phyloP scores from a whole-genome alignment of 2,888 invertebrate genomes.

The Theretra japonica region DNA sequence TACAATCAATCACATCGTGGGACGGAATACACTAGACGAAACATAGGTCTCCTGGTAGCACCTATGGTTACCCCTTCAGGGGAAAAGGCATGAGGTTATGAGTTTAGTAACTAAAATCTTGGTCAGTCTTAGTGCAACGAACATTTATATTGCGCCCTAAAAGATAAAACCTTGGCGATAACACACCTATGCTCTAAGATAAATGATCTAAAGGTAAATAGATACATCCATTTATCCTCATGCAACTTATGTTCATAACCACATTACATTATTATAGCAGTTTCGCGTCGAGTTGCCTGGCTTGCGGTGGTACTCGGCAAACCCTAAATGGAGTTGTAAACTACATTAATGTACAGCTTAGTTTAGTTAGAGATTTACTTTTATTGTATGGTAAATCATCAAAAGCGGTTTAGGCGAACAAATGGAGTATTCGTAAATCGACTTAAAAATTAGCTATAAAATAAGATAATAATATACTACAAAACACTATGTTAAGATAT shows the following conservation, averaged over 20 bases:
- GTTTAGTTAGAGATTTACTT: background rate
- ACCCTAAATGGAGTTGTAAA: slow-evolving; percentile 25
- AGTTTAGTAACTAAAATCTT: too few relatives aligned
- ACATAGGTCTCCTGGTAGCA: too few relatives aligned
- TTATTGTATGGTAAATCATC: background rate
- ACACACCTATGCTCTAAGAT: background rate
- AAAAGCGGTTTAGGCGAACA: background rate
- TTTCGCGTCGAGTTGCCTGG: slow-evolving; percentile 7
- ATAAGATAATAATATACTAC: too few relatives aligned
- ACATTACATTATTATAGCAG: background rate
- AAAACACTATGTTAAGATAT: too few relatives aligned
- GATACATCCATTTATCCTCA: background rate
- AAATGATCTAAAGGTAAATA: background rate
- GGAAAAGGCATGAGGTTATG: too few relatives aligned
- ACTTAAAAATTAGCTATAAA: background rate
- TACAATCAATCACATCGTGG: too few relatives aligned
- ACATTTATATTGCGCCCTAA: background rate
- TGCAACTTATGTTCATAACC: background rate
- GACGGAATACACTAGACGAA: too few relatives aligned
- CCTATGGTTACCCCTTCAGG: too few relatives aligned
- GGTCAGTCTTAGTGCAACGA: background rate
- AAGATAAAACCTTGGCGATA: background rate
- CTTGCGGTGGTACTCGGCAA: slow-evolving; percentile 1
- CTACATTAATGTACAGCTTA: slow-evolving; percentile 13
- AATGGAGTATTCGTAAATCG: background rate